These are phyloP conservation scores for Anagrus nilaparvatae DNA, from an alignment of 1,140 invertebrate species.

Conservation along the genomic window DNA sequence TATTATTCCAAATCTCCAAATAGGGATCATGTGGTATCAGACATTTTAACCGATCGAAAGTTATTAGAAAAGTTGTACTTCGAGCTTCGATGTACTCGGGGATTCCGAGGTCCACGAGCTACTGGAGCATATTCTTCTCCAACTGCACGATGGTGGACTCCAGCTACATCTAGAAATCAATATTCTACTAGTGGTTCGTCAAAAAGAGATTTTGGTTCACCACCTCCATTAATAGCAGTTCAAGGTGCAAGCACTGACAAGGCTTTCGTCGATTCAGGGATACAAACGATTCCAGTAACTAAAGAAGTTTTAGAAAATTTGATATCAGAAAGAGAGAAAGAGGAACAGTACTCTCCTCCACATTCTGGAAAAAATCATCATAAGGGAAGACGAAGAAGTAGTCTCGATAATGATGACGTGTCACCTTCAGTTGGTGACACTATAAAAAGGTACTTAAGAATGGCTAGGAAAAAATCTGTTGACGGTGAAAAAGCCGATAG, in stretches of 20 bases:
- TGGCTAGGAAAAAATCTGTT: conserved; percentile 76
- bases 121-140: conserved; percentile 37
- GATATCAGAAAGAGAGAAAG: conserved; percentile 26
- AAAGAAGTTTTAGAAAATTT: conserved; percentile 43
- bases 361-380: conserved; percentile 26
- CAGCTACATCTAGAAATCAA: conserved; percentile 7
- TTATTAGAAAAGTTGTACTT: conserved; percentile 61
- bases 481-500: conserved; percentile 68
- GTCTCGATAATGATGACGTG: conserved; percentile 71
- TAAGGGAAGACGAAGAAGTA: conserved; percentile 51
- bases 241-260: conserved; percentile 47
- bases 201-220: conserved; percentile 37
- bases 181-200: conserved; percentile 9
- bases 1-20: conserved; percentile 56
- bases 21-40: conserved; percentile 56
- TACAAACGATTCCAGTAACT: conserved; percentile 52
- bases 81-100: conserved; percentile 56
- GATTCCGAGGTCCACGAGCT: conserved; percentile 47
- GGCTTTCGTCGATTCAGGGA: conserved; percentile 39
- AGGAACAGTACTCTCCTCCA: conserved; percentile 21
- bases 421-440: conserved; percentile 77
- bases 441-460: conserved; percentile 70
- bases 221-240: conserved; percentile 59
- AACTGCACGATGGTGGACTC: conserved; percentile 30
- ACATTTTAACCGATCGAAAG: conserved; percentile 59